Evolutionary conservation across 2,113 vertebrate species (phyloP).

Genomic region (Amazona guildingii): DNA sequence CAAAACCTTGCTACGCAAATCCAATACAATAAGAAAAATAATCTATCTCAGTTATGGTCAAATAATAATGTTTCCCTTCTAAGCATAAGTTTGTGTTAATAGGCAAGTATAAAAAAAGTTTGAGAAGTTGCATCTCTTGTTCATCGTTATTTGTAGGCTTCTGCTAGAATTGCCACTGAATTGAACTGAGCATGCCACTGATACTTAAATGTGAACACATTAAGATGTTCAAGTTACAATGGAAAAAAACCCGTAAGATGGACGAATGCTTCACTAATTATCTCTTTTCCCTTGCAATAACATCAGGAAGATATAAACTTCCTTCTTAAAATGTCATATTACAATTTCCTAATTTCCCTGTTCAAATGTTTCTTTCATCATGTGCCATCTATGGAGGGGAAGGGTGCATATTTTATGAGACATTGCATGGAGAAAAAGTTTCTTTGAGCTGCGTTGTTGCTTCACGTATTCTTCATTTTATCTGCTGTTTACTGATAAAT

Average conservation of each 20-base stretch:
- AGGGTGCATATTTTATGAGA: not conserved
- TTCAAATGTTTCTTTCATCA: not conserved
- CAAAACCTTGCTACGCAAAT: not conserved
- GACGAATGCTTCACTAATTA: not conserved
- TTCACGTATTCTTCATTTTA: not conserved
- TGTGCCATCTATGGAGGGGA: not conserved
- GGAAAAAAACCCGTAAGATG: not conserved
- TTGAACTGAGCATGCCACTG: constrained; percentile 22
- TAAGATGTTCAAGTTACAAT: constrained; percentile 23
- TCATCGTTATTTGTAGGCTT: not conserved
- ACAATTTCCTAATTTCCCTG: not conserved
- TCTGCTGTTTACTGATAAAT: not conserved
- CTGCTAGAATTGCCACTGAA: constrained; percentile 8
- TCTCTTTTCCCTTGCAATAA: not conserved
- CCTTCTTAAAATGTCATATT: not conserved
- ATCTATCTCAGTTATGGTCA: not conserved
- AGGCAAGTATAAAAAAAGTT: not conserved
- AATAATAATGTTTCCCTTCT: not conserved
- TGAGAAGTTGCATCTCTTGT: not conserved
- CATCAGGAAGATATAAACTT: not conserved
- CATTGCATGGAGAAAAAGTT: not conserved
- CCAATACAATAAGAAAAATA: not conserved
- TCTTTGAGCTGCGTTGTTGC: not conserved
- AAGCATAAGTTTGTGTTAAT: not conserved
- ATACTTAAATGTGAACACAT: constrained; percentile 47